A percentile compares a stretch with the other conserved stretches of the same genome.
These are phyloP conservation scores for Percopsis omiscomaycus DNA, from an alignment of 2,797 vertebrate species.

Conservation along the genomic window DNA sequence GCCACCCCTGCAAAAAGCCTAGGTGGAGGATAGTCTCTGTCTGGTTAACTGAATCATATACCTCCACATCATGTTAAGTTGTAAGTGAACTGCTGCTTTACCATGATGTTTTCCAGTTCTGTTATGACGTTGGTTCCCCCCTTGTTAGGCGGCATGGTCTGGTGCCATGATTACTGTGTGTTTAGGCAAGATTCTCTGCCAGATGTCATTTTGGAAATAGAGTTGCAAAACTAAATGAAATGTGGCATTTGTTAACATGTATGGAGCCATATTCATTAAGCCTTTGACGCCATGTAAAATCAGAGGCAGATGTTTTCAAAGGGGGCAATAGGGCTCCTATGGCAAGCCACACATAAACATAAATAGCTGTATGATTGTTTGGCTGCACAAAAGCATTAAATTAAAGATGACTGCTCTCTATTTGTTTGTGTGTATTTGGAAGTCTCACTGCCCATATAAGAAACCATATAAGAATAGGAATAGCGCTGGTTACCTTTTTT, in stretches of 20 bases:
- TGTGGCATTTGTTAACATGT: constrained; percentile 69
- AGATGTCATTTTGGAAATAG: constrained; percentile 53
- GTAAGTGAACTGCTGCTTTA: constrained; percentile 22
- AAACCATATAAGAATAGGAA: not conserved
- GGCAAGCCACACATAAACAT: constrained; percentile 55
- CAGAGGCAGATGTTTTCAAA: constrained; percentile 78
- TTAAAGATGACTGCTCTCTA: constrained; percentile 16
- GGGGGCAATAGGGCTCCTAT: constrained; percentile 46
- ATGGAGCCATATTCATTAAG: constrained; percentile 74
- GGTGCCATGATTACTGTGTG: constrained; percentile 44
- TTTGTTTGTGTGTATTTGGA: constrained; percentile 11
- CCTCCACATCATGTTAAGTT: constrained; percentile 10
- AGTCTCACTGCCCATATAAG: not conserved
- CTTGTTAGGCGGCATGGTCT: constrained; percentile 32
- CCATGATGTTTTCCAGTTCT: constrained; percentile 59
- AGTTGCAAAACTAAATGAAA: constrained; percentile 65
- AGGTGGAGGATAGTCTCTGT: not conserved
- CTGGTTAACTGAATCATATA: constrained; percentile 34
- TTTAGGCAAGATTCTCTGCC: constrained; percentile 49
- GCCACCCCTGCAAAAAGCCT: constrained; percentile 13
- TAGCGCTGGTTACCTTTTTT: constrained; percentile 8
- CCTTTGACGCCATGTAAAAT: constrained; percentile 78
- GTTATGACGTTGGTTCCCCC: constrained; percentile 51
- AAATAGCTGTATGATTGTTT: constrained; percentile 58
- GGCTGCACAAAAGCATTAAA: constrained; percentile 38